These are phyloP conservation scores for Catharus ustulatus DNA, from an alignment of 2,797 vertebrate species.

Conservation along the genomic window DNA sequence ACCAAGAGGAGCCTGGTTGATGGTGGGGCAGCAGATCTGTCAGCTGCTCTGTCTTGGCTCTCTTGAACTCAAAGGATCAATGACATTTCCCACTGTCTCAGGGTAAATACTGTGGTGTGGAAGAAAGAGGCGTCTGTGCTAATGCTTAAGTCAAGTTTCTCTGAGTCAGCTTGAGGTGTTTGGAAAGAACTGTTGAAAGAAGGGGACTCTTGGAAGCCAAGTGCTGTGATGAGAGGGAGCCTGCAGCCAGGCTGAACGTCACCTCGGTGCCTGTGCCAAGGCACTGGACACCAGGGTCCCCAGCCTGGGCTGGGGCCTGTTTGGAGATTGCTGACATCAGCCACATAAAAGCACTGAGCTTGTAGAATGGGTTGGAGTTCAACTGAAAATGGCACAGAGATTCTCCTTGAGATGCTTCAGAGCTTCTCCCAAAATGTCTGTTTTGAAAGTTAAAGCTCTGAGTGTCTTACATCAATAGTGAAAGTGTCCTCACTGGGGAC, in stretches of 20 bases:
- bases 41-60: background rate
- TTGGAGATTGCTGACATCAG: background rate
- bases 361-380: background rate
- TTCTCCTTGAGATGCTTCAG: background rate
- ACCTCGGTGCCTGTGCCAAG: background rate
- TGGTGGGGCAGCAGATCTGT: background rate
- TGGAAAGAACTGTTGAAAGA: background rate
- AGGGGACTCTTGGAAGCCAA: background rate
- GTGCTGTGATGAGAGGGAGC: background rate
- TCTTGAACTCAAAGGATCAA: background rate
- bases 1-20: background rate
- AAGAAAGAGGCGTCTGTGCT: background rate
- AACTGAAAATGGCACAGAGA: background rate
- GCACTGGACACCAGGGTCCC: background rate
- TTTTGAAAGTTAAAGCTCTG: conserved; percentile 25
- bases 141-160: background rate
- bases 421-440: background rate
- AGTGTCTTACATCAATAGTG: conserved; percentile 6
- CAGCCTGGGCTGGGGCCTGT: background rate
- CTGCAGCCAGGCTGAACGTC: background rate
- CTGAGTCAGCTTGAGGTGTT: background rate
- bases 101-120: background rate
- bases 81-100: background rate
- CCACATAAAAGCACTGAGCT: background rate
- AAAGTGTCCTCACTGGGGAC: conserved; percentile 4